Evolutionary conservation across 1,140 invertebrate species (phyloP).

Genomic region (Helicorthomorpha holstii): DNA sequence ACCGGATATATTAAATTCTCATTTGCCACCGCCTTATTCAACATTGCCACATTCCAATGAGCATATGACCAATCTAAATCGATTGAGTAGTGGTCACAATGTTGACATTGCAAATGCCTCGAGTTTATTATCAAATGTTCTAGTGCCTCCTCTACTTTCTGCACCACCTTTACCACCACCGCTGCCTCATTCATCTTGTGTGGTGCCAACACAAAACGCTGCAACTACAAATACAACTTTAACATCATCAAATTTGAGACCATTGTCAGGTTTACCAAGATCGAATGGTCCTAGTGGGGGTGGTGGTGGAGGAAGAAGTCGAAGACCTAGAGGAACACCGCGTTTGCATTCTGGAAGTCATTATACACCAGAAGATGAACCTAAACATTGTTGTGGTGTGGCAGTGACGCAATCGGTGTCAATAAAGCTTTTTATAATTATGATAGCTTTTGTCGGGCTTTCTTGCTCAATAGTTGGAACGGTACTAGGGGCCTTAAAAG

Average conservation of each 20-base stretch:
- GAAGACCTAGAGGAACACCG: not conserved
- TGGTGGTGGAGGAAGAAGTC: not conserved
- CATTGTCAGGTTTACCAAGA: too few relatives aligned
- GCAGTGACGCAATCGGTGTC: conserved; percentile 39
- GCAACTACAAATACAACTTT: conserved; percentile 7
- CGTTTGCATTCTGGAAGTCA: conserved; percentile 5
- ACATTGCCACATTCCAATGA: conserved; percentile 20
- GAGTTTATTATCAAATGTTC: too few relatives aligned
- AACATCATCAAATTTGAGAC: conserved; percentile 11
- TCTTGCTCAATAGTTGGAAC: conserved; percentile 37
- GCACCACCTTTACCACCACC: not conserved
- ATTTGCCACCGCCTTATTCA: conserved; percentile 28
- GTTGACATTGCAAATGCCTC: too few relatives aligned
- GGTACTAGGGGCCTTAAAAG: conserved; percentile 43
- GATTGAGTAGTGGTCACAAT: too few relatives aligned
- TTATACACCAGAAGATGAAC: conserved; percentile 30
- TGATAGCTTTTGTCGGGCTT: conserved; percentile 51
- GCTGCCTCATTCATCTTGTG: too few relatives aligned
- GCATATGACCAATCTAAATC: not conserved
- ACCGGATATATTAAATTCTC: conserved; percentile 33
- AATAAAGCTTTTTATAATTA: conserved; percentile 46
- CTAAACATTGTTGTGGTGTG: conserved; percentile 46
- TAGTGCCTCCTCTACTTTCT: not conserved
- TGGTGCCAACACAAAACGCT: too few relatives aligned
- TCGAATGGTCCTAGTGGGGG: not conserved